These are phyloP conservation scores for Sesamia nonagrioides DNA, from an alignment of 1,140 invertebrate genomes.

Conservation along the genomic window DNA sequence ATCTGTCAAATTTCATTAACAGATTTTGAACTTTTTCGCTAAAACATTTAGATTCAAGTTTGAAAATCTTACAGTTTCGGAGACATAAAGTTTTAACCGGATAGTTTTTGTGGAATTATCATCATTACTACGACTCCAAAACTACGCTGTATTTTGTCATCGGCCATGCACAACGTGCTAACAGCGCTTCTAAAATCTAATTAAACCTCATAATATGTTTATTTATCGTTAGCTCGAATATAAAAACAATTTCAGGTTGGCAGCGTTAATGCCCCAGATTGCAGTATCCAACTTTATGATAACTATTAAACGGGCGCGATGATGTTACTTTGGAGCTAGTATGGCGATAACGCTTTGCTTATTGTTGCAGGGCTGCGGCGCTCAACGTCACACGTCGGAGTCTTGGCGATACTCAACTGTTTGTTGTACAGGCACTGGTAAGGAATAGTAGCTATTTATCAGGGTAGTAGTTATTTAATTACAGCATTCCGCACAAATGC, in stretches of 20 bases:
- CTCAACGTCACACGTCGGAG: slow-evolving; percentile 53
- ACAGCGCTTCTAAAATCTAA: background rate
- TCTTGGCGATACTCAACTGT: slow-evolving; percentile 60
- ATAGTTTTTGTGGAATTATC: no score
- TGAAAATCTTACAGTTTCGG: no score
- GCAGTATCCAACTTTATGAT: slow-evolving; percentile 27
- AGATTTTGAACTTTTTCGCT: no score
- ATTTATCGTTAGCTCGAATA: background rate
- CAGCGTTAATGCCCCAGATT: slow-evolving; percentile 1
- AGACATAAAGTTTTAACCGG: no score
- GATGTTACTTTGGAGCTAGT: slow-evolving; percentile 21
- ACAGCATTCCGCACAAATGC: no score
- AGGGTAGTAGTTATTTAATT: background rate
- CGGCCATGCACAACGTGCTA: no score
- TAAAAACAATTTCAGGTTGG: background rate
- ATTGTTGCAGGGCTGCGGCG: slow-evolving; percentile 61
- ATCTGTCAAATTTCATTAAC: no score
- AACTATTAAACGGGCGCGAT: slow-evolving; percentile 11
- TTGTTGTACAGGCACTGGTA: slow-evolving; percentile 64
- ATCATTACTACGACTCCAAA: no score
- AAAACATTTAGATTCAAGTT: no score
- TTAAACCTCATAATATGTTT: background rate
- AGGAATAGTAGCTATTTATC: slow-evolving; percentile 29
- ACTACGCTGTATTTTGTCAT: no score
- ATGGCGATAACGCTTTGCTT: slow-evolving; percentile 46